phyloP scores from a whole-genome alignment of 2,888 invertebrate genomes.

The Drosophila engyochracea region DNA sequence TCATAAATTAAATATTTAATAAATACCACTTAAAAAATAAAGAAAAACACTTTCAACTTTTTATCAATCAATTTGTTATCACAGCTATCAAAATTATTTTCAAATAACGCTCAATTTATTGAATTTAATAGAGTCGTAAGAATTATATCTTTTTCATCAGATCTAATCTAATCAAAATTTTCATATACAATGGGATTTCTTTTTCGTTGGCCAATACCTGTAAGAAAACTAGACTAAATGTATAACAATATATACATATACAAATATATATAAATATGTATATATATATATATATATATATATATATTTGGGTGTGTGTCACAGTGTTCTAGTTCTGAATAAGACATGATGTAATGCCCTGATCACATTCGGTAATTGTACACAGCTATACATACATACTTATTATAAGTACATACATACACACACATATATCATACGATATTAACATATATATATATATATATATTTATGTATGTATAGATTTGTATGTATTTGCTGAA shows the following conservation, averaged over 20 bases:
- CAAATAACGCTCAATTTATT: not conserved
- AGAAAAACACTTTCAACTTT: not conserved
- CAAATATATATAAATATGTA: not conserved
- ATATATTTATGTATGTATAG: not conserved
- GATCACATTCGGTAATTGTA: conserved; percentile 8
- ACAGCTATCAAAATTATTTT: not conserved
- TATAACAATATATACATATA: not conserved
- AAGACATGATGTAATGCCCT: conserved; percentile 10
- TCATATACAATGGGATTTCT: not conserved
- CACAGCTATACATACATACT: not conserved
- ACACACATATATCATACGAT: conserved; percentile 3
- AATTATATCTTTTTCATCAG: not conserved
- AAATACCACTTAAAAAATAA: not conserved
- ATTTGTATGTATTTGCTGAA: conserved; percentile 2
- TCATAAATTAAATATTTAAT: not conserved
- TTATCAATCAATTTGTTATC: not conserved
- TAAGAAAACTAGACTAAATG: not conserved
- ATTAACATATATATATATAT: not conserved
- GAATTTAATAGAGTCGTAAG: not conserved
- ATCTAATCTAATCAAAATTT: conserved; percentile 1
- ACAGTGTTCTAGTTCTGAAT: not conserved
- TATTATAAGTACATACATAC: not conserved
- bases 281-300: too few species aligned
- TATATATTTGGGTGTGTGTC: not conserved
- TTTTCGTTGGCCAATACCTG: not conserved